Conservation (phyloP, 2,888 invertebrate species). For the Xestia sexstrigata region DNA sequence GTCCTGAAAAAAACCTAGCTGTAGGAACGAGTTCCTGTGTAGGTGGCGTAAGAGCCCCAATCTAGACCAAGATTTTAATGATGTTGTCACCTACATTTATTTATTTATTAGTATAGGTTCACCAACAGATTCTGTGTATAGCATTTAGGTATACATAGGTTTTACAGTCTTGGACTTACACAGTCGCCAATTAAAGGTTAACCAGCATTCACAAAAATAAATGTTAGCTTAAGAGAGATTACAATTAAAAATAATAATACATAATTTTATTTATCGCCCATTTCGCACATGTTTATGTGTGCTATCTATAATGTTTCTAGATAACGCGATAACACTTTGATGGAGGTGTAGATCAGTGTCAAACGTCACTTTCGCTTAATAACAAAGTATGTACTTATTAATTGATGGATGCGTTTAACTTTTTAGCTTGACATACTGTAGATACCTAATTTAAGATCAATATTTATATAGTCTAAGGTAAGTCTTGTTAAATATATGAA, state of each 20-base stretch:
- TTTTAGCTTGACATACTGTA: neutral
- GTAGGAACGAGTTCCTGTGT: neutral
- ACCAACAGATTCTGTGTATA: too few species aligned
- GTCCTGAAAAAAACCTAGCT: neutral
- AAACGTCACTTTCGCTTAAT: constrained; percentile 36
- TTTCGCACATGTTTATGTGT: constrained; percentile 21
- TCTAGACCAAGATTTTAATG: neutral
- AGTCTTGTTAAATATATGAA: neutral
- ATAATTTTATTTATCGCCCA: constrained; percentile 13
- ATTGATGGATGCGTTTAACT: constrained; percentile 10
- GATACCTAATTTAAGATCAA: neutral
- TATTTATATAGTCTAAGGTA: neutral
- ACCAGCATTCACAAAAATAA: too few species aligned
- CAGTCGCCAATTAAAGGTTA: too few species aligned
- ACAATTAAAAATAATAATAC: too few species aligned
- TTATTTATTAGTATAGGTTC: too few species aligned
- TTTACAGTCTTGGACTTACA: too few species aligned
- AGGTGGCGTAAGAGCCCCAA: too few species aligned
- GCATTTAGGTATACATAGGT: too few species aligned
- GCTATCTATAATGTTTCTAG: constrained; percentile 44
- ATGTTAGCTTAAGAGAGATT: too few species aligned
- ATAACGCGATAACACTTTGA: constrained; percentile 40
- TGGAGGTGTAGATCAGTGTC: constrained; percentile 49
- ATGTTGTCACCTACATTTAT: constrained; percentile 6
- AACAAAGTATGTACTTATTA: neutral